phyloP scores from a whole-genome alignment of 2,888 invertebrate species.

The Pammene fasciana region DNA sequence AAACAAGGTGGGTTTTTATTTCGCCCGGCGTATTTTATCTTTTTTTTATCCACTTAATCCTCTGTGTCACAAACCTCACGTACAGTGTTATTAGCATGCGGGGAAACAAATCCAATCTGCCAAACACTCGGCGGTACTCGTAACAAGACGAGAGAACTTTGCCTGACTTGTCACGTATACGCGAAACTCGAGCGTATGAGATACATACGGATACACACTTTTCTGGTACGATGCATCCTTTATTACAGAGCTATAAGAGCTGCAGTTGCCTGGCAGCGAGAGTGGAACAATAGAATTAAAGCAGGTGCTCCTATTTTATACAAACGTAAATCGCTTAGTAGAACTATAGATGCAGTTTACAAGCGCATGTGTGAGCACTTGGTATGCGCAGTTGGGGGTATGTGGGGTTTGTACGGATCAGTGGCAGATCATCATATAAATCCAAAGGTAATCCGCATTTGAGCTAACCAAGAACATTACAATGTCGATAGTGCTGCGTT shows the following conservation, averaged over 20 bases:
- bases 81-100: slow-evolving; percentile 71
- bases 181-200: slow-evolving; percentile 56
- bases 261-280: slow-evolving; percentile 44
- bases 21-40: slow-evolving; percentile 37
- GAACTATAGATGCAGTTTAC: slow-evolving; percentile 32
- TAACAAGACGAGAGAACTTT: slow-evolving; percentile 74
- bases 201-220: slow-evolving; percentile 49
- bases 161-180: slow-evolving; percentile 69
- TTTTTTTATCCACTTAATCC: slow-evolving; percentile 60
- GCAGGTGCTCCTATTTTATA: slow-evolving; percentile 60
- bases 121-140: slow-evolving; percentile 61
- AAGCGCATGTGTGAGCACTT: background rate
- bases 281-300: slow-evolving; percentile 51
- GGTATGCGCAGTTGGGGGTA: background rate
- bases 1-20: slow-evolving; percentile 35
- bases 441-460: too few species aligned
- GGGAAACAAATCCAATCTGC: slow-evolving; percentile 78
- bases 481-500: too few species aligned
- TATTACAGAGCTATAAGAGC: slow-evolving; percentile 48
- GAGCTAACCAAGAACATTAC: too few species aligned
- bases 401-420: background rate
- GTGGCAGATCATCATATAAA: too few species aligned
- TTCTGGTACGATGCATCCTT: slow-evolving; percentile 42
- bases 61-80: slow-evolving; percentile 58
- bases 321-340: slow-evolving; percentile 64